Evolutionary conservation across 2,113 vertebrate genomes (phyloP).

Genomic region (Perca flavescens): DNA sequence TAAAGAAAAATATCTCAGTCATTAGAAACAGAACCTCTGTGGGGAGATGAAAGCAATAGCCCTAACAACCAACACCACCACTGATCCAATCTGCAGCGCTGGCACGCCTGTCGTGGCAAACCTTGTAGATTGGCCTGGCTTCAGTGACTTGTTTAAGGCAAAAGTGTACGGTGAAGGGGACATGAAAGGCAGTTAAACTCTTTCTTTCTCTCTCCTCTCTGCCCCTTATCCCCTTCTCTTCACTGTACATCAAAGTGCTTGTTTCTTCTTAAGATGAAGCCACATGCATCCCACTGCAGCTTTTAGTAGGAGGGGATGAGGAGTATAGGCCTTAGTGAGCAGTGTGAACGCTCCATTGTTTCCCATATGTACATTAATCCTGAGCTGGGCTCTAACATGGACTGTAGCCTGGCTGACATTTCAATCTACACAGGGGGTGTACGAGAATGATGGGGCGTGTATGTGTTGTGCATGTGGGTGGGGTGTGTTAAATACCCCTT

Average conservation of each 20-base stretch:
- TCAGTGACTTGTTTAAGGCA: constrained; percentile 46
- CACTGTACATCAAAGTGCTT: constrained; percentile 63
- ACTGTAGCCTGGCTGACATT: constrained; percentile 57
- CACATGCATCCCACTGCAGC: constrained; percentile 36
- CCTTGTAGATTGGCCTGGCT: constrained; percentile 37
- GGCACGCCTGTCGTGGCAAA: constrained; percentile 40
- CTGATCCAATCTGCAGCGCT: constrained; percentile 17
- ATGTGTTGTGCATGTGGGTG: constrained; percentile 29
- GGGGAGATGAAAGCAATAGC: constrained; percentile 52
- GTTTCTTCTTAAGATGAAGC: constrained; percentile 43
- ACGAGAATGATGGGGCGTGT: constrained; percentile 30
- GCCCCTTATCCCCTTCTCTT: constrained; percentile 38
- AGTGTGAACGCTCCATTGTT: constrained; percentile 60
- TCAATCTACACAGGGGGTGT: constrained; percentile 57
- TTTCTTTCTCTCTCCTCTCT: constrained; percentile 25
- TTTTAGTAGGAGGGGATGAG: constrained; percentile 50
- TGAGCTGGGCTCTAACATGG: constrained; percentile 38
- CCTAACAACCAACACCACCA: constrained; percentile 4
- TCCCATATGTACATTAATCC: constrained; percentile 73
- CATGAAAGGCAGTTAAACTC: constrained; percentile 64
- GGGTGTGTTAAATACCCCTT: constrained; percentile 59
- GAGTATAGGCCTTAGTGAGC: constrained; percentile 38
- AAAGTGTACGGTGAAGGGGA: constrained; percentile 45
- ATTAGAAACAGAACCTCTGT: constrained; percentile 52
- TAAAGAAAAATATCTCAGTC: constrained; percentile 10